phyloP scores from a whole-genome alignment of 1,140 invertebrate genomes.

The Drosophila leontia region DNA sequence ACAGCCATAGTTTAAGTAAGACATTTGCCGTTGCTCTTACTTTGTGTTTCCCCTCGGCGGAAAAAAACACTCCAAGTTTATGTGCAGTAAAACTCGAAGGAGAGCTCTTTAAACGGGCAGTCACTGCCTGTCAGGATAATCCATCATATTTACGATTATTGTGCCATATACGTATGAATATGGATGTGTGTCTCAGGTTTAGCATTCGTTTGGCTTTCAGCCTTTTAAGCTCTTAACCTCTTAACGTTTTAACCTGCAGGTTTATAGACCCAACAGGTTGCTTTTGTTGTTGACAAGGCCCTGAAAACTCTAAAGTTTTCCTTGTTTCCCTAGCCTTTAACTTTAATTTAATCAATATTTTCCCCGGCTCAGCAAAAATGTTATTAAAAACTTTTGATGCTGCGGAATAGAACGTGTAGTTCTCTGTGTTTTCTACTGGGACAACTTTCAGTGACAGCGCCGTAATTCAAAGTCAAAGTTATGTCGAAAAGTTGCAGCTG shows the following conservation, averaged over 20 bases:
- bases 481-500: slow-evolving; percentile 49
- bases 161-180: slow-evolving; percentile 49
- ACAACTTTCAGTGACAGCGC: slow-evolving; percentile 45
- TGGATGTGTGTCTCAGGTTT: slow-evolving; percentile 18
- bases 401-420: slow-evolving; percentile 1
- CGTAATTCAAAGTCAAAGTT: slow-evolving; percentile 55
- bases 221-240: neutral
- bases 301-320: slow-evolving; percentile 24
- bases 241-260: slow-evolving; percentile 7
- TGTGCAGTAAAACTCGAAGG: slow-evolving; percentile 18
- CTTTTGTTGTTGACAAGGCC: neutral
- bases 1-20: slow-evolving; percentile 40
- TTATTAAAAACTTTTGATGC: slow-evolving; percentile 52
- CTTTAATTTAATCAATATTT: slow-evolving; percentile 42
- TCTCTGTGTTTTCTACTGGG: slow-evolving; percentile 1
- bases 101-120: slow-evolving; percentile 23
- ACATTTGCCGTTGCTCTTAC: slow-evolving; percentile 33
- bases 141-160: slow-evolving; percentile 76
- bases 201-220: slow-evolving; percentile 22
- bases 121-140: slow-evolving; percentile 52
- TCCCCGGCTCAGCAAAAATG: slow-evolving; percentile 25
- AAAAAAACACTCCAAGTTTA: slow-evolving; percentile 23
- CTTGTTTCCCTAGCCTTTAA: neutral
- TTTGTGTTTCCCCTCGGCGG: slow-evolving; percentile 19
- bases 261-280: slow-evolving; percentile 43